These are phyloP conservation scores for Drosophila melanosoma DNA, from an alignment of 2,888 invertebrate species.

Conservation along the genomic window DNA sequence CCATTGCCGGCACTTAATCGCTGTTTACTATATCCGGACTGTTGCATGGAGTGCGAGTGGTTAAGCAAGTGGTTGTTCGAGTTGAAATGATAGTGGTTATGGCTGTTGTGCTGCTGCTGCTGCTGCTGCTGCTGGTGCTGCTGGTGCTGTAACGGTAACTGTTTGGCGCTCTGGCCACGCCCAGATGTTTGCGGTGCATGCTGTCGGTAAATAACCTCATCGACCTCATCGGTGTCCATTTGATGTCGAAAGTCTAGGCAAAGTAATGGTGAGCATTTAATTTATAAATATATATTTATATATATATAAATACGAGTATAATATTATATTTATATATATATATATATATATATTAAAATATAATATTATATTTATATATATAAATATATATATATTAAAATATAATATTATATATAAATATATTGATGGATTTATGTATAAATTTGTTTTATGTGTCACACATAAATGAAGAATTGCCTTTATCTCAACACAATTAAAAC, in stretches of 20 bases:
- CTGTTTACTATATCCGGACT: conserved; percentile 79
- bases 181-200: conserved; percentile 47
- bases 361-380: background rate
- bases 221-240: conserved; percentile 81
- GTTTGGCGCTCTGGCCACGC: conserved; percentile 47
- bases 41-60: conserved; percentile 82
- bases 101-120: conserved; percentile 63
- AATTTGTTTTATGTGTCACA: background rate
- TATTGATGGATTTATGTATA: background rate
- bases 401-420: background rate
- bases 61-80: conserved; percentile 82
- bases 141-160: conserved; percentile 14
- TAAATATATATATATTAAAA: background rate
- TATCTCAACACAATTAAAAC: background rate
- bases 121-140: background rate
- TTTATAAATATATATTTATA: background rate
- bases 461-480: background rate
- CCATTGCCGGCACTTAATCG: conserved; percentile 72
- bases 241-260: conserved; percentile 77
- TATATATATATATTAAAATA: background rate
- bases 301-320: background rate
- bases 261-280: background rate
- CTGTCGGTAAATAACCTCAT: conserved; percentile 78
- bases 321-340: background rate
- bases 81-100: conserved; percentile 82